Conservation (phyloP, 2,888 invertebrate genomes). For the Acrobasis repandana region DNA sequence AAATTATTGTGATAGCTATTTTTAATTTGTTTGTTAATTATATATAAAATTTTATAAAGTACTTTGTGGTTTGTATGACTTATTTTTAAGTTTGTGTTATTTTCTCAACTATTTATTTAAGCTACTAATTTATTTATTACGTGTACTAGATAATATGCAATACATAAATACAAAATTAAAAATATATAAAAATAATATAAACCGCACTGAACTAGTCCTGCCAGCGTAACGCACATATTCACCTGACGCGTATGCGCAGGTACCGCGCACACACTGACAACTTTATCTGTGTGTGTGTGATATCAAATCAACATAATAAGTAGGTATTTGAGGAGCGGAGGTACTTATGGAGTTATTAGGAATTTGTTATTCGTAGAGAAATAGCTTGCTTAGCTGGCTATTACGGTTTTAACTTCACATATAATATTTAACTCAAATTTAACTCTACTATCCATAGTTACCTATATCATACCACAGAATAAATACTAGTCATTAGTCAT, state of each 20-base stretch:
- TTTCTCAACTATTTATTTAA: too few relatives aligned
- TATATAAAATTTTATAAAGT: too few relatives aligned
- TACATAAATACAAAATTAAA: neutral
- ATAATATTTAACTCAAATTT: too few relatives aligned
- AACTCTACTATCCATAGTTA: too few relatives aligned
- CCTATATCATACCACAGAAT: too few relatives aligned
- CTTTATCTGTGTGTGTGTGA: constrained; percentile 19
- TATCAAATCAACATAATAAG: constrained; percentile 22
- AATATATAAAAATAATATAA: neutral
- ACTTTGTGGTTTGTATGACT: too few relatives aligned
- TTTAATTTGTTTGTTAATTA: too few relatives aligned
- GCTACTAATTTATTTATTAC: too few relatives aligned
- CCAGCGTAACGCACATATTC: constrained; percentile 37
- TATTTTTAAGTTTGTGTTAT: too few relatives aligned
- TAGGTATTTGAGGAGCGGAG: constrained; percentile 7
- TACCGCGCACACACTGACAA: constrained; percentile 38
- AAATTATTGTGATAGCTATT: too few relatives aligned
- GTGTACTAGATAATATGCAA: too few relatives aligned
- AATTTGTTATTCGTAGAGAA: constrained; percentile 14
- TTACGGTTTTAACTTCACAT: neutral
- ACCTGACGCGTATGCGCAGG: constrained; percentile 44
- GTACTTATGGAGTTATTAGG: neutral
- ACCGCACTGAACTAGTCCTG: constrained; percentile 17
- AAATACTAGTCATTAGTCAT: too few relatives aligned
- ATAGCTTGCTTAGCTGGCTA: neutral